Base-by-base conservation (phyloP, 2,797 vertebrate species). In the Gorsachius magnificus region DNA sequence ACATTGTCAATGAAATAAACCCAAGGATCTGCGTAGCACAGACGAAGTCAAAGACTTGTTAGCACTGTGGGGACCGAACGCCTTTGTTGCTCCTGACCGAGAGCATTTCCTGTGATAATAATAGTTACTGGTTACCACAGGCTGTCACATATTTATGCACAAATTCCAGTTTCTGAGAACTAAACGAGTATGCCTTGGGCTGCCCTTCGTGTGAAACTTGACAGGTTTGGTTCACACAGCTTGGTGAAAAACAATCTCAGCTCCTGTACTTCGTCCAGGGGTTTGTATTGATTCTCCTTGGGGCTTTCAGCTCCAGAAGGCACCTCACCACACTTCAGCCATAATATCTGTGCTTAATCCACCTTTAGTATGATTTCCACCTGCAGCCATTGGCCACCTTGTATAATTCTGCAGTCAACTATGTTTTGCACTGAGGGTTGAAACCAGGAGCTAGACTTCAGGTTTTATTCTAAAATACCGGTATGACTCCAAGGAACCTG, bases 161-260 rank as follows among this genome's bases (percentile, higher is more conserved):
- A 94, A 93, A 95, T 92, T 87, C 93, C 86, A 93, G 31, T 72
- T 95, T 77, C 92, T 92, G 78, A 90, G 90, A 96, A 87, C 11
- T 41, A 29, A 63, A 50, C 2, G 1, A 90, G 35, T 6, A 3
- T 38, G 41, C 65, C 72, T 80, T 2, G 0, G 79, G 85, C 75
- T 85, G 87, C 51, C 78, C 87, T 89, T 66, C 8, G 0, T 90
- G 93, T 91, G 93, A 93, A 96, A 93, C 51, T 58, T 6, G 3
- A 3, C 78, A 77, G 86, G 81, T 94, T 92, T 90, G 78, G 83
- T 92, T 96, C 95, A 89, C 86, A 83, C 33, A 26, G 80, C 9
- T 9, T 5, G 38, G 10, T 16, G 26, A 54, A 58, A 87, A 78
- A 33, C 26, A 21, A 11, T 45, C 36, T 71, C 20, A 3, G 36